Evolutionary conservation across 2,888 invertebrate species (phyloP), one percentile per base, ranked within the genome.

Genomic region (Hesperia comma): DNA sequence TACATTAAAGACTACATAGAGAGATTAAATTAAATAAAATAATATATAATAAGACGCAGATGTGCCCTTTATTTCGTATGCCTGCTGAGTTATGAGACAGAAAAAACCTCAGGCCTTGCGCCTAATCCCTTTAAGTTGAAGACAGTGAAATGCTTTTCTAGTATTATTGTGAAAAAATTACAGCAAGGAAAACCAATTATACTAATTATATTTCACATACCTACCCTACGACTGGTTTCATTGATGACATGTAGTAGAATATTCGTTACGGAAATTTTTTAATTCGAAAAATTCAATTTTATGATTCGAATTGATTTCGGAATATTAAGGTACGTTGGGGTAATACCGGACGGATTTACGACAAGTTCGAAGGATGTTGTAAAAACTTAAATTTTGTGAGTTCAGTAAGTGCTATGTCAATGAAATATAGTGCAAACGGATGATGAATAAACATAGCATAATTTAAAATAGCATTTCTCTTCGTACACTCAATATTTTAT

Each of bases 71-170:
- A 49, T 19, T 49, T 49, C 17, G 2, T 43, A 43, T 43, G 43
- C 19, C 19, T 0, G 8, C 19, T 19, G 19, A 46, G 46, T 46
- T 46, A 51, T 0, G 51, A 51, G 21, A 14, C 19, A 17, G 51
- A 51, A 51, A n/a, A 51, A 51, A 10, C 51, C 7, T 19, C 19
- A 21, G 49, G 15, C 21, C 21, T 43, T 2, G 21, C 12, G 14
- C 14, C 21, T 51, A 63, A 63, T 63, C 56, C 46, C 33, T 43
- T 63, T 55, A 63, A 56, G 56, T 56, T 32, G 41, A 64, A 64
- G 33, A 49, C 49, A 32, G 41, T 51, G 19, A 51, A 56, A 40
- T 51, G 26, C 37, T 41, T 43, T 63, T 49, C 43, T 64, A 15
- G 17, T 41, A 51, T 41, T 57, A 49, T 43, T 17, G 37, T 32